These are phyloP conservation scores for Lepidothrix coronata DNA, from an alignment of 2,113 vertebrate species.

Conservation along the genomic window DNA sequence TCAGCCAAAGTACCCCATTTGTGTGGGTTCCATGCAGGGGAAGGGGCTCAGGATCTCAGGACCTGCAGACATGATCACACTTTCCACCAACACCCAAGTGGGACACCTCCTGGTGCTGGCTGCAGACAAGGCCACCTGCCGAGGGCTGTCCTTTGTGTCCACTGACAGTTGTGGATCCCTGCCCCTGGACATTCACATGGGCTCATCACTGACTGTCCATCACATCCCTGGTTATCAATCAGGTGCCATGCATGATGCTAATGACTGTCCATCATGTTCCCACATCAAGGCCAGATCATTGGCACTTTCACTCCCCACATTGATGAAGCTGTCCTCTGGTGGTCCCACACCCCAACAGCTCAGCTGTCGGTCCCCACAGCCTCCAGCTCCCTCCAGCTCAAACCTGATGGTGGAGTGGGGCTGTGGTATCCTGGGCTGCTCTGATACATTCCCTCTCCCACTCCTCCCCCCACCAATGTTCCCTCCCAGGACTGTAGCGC, in stretches of 20 bases:
- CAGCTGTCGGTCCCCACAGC: fast-evolving
- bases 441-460: not conserved
- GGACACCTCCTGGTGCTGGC: not conserved
- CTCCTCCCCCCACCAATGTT: not conserved
- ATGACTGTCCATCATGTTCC: not conserved
- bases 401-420: not conserved
- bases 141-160: not conserved
- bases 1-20: fast-evolving
- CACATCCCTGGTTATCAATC: not conserved
- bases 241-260: not conserved
- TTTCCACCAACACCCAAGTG: not conserved
- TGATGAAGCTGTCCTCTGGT: not conserved
- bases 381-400: not conserved
- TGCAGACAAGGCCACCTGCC: not conserved
- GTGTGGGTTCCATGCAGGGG: fast-evolving
- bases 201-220: not conserved
- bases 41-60: not conserved
- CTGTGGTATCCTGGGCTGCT: not conserved
- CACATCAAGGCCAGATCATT: not conserved
- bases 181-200: fast-evolving
- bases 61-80: not conserved
- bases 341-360: not conserved
- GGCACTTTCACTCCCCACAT: not conserved
- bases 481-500: not conserved
- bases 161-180: not conserved